Evolutionary conservation across 2,888 invertebrate genomes (phyloP).

Genomic region (Sarcophaga subvicina): DNA sequence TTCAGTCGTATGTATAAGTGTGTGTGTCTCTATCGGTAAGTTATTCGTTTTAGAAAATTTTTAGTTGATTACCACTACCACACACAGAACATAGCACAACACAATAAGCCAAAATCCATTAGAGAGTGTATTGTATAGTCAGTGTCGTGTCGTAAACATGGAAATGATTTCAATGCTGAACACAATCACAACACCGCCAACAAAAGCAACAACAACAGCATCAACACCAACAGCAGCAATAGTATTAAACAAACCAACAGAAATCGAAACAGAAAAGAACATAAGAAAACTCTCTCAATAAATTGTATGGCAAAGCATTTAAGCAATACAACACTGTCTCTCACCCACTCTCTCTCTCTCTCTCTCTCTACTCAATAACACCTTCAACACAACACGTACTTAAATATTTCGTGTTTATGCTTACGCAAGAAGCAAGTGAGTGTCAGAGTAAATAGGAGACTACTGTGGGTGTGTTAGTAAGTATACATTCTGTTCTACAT

Average conservation of each 20-base stretch:
- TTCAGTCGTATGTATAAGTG: no score
- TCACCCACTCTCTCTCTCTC: background rate
- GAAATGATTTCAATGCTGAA: conserved; percentile 64
- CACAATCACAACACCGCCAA: conserved; percentile 18
- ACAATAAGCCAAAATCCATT: conserved; percentile 70
- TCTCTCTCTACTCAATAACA: no score
- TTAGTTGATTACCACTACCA: conserved; percentile 63
- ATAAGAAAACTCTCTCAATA: conserved; percentile 51
- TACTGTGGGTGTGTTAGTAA: no score
- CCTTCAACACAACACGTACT: no score
- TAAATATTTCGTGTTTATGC: no score
- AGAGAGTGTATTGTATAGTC: conserved; percentile 54
- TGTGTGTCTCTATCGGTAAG: no score
- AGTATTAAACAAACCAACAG: conserved; percentile 23
- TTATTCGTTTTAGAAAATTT: background rate
- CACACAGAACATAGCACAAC: no score
- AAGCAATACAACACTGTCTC: conserved; percentile 3
- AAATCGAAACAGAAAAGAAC: conserved; percentile 24
- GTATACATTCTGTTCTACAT: no score
- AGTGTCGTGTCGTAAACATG: conserved; percentile 55
- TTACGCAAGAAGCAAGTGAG: no score
- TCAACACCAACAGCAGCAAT: conserved; percentile 13
- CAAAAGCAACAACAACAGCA: conserved; percentile 26
- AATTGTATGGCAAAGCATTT: conserved; percentile 33
- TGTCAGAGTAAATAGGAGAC: no score